These are phyloP conservation scores for Rhagoletis pomonella DNA, from an alignment of 1,140 invertebrate genomes.

Conservation along the genomic window DNA sequence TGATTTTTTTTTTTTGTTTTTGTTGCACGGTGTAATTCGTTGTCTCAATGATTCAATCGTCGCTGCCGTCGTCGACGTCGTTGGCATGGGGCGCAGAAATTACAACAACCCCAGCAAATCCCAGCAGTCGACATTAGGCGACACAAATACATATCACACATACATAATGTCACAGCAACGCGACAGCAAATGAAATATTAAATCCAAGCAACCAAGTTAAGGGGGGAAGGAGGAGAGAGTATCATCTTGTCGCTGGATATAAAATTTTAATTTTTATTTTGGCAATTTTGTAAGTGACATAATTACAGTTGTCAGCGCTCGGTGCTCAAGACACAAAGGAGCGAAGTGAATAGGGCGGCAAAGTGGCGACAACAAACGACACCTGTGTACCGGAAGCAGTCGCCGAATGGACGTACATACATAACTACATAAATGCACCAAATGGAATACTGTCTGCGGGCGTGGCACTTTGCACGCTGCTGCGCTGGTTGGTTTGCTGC, in stretches of 20 bases:
- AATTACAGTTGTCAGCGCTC: conserved; percentile 16
- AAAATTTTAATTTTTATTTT: background rate
- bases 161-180: background rate
- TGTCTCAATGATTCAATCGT: background rate
- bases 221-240: background rate
- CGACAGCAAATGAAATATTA: background rate
- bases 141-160: too few relatives aligned
- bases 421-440: background rate
- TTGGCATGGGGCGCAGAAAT: background rate
- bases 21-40: background rate
- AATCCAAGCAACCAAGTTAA: background rate
- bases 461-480: too few relatives aligned
- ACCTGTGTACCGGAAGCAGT: background rate
- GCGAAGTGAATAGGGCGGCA: background rate
- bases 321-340: background rate
- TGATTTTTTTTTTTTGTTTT: too few relatives aligned
- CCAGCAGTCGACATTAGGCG: background rate
- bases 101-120: conserved; percentile 13
- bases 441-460: background rate
- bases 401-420: background rate
- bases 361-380: background rate
- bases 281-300: background rate
- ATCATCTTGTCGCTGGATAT: background rate
- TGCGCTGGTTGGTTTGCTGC: background rate
- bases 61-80: background rate